Base-by-base conservation (phyloP, 2,888 invertebrate genomes). In the Strigamia maritima region DNA sequence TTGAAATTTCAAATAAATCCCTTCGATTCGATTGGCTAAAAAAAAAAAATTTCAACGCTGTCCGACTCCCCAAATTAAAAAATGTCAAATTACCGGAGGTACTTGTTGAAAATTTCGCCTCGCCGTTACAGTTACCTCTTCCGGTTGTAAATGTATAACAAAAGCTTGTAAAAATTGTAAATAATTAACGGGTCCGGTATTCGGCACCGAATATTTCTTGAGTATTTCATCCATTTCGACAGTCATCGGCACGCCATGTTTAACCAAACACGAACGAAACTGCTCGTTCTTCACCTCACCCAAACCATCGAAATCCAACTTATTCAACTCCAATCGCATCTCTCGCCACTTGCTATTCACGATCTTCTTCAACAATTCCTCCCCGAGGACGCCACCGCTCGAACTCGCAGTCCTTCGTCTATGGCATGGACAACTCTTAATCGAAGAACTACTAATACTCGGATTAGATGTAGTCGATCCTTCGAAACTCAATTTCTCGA, bases 151-250 rank as follows among this genome's bases (percentile, higher is more conserved):
- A 26, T 77, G 60, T 16, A 77, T 77, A 4, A 77, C 77, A 54
- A 77, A 77, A 12, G 44, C 49, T 28, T 77, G 77, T 16, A 77
- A 19, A 77, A 77, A 77, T 28, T n/a, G n/a, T 19, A 77, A 60
- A 28, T 77, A 77, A 28, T 77, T 77, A 14, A 77, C 77, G 16
- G 49, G 54, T 24, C 77, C 77, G 24, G 22, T 26, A 16, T 24
- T 26, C 10, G 77, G 28, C 16, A 77, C 31, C 8, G 22, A 49
- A 28, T 22, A 77, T 54, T 49, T 77, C 14, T 77, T 28, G 10
- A 77, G 26, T 19, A 77, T 26, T 12, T 22, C 12, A 12, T 60
- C 12, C 77, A 77, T 77, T 60, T 77, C 77, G 14, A 7, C 7
- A 40, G 7, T 40, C 40, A 40, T 40, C 7, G 40, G 40, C 40